Evolutionary conservation across 2,888 invertebrate species (phyloP).

Genomic region (Papilio gigon): DNA sequence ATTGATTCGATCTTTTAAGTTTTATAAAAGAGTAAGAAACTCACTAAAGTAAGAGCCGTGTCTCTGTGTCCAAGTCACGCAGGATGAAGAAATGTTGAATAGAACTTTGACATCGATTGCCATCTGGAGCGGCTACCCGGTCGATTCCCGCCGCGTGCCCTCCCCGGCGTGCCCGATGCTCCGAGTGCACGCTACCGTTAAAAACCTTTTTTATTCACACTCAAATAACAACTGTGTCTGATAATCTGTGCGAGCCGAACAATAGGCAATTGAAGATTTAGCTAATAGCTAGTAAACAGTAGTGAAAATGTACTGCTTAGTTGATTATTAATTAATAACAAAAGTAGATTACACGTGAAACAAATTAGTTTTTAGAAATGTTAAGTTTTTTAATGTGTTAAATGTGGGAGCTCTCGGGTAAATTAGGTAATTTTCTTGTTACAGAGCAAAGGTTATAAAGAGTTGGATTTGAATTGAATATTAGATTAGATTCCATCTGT

Average conservation of each 20-base stretch:
- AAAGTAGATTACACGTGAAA: not conserved
- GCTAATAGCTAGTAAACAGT: too few species aligned
- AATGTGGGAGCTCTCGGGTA: too few species aligned
- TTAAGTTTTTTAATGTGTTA: too few species aligned
- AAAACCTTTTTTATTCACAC: not conserved
- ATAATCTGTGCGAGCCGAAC: not conserved
- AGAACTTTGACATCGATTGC: constrained; percentile 8
- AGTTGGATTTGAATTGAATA: not conserved
- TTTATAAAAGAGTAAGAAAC: not conserved
- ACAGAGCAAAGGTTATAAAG: not conserved
- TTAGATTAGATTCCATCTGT: not conserved
- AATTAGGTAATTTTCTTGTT: not conserved
- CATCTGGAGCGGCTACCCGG: not conserved
- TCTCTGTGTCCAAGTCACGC: constrained; percentile 5
- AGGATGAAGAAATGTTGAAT: not conserved
- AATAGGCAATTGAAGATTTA: not conserved
- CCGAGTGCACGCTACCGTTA: not conserved
- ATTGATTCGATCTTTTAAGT: too few species aligned
- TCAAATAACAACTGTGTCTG: not conserved
- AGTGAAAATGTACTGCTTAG: too few species aligned
- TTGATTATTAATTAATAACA: too few species aligned
- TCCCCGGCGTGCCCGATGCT: not conserved
- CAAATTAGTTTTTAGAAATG: not conserved
- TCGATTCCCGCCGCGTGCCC: constrained; percentile 4
- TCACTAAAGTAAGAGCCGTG: not conserved